Evolutionary conservation across 2,888 invertebrate species (phyloP), one percentile per base, ranked within the genome.

Genomic region (Eupithecia inturbata): DNA sequence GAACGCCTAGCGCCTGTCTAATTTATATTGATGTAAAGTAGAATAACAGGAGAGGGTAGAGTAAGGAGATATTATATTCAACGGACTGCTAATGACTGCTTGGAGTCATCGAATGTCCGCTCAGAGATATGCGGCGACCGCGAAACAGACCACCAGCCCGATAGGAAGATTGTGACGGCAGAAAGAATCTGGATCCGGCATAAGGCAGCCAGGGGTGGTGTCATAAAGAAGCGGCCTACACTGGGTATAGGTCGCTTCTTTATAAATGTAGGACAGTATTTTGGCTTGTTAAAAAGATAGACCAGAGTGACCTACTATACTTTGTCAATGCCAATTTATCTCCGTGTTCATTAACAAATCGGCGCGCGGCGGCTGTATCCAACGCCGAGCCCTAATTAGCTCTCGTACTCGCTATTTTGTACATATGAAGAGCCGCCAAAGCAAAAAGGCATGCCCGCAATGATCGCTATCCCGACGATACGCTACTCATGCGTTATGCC

Each of bases 371-470:
- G 36, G 49, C 39, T 53, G 57, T 45, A 60, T 57, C 26, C 14
- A 53, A 10, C 10, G 22, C 10, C 1, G 57, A 57, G 67, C 75
- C 72, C 67, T 69, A 72, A 72, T 72, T 75, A 75, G 67, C 72
- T 72, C 62, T n/a, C 69, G 70, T 70, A 75, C 71, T 67, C 67
- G 64, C 68, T 28, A 31, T 62, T 62, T 70, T 49, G 45, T 68
- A 66, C 49, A 60, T 26, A 36, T 33, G 53, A 31, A 22, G 36
- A 66, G 41, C 85, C 84, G 85, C 83, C 84, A 85, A 84, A 85
- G 84, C 82, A 89, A 91, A 89, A 89, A 87, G 85, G 78, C 83
- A 75, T 68, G 79, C 86, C 87, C 87, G 88, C 88, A 88, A 89
- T 88, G 89, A 84, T 82, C 80, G 82, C 82, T 79, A 81, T 83